phyloP scores from a whole-genome alignment of 1,140 invertebrate species.

The Oscheius sp. region DNA sequence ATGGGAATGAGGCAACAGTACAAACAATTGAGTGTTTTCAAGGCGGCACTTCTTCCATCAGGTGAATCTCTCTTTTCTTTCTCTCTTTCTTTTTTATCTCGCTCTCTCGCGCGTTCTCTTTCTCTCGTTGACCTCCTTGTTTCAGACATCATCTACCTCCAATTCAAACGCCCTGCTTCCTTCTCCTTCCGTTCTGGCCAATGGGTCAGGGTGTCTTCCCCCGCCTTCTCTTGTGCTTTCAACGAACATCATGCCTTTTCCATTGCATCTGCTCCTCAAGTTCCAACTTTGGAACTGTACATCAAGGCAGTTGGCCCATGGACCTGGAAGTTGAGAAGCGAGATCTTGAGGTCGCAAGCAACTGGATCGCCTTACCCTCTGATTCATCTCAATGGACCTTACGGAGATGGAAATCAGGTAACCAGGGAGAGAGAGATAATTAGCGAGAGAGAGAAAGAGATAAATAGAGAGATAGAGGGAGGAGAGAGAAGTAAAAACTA shows the following conservation, averaged over 20 bases:
- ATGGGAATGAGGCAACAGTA: constrained; percentile 64
- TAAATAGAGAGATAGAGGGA: too few relatives aligned
- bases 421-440: constrained; percentile 84
- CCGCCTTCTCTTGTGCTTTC: constrained; percentile 74
- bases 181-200: constrained; percentile 86
- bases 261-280: constrained; percentile 93
- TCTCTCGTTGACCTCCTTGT: background rate
- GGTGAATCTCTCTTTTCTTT: constrained; percentile 64
- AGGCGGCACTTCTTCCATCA: constrained; percentile 90
- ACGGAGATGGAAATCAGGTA: constrained; percentile 97
- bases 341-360: constrained; percentile 91
- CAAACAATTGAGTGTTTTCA: constrained; percentile 85
- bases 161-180: constrained; percentile 78
- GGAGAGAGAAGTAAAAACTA: background rate
- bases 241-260: constrained; percentile 98
- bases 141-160: constrained; percentile 67
- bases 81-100: too few relatives aligned
- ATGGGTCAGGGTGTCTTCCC: constrained; percentile 86
- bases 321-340: constrained; percentile 96
- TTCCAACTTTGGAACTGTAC: constrained; percentile 92
- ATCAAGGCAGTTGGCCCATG: constrained; percentile 94
- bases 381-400: constrained; percentile 89
- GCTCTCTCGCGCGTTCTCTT: too few relatives aligned
- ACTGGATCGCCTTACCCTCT: constrained; percentile 80
- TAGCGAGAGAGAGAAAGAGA: too few relatives aligned